A percentile compares a stretch with the other conserved stretches of the same genome.
These are phyloP conservation scores for Gymnopithys bicolor DNA, from an alignment of 2,797 vertebrate species.

Conservation along the genomic window DNA sequence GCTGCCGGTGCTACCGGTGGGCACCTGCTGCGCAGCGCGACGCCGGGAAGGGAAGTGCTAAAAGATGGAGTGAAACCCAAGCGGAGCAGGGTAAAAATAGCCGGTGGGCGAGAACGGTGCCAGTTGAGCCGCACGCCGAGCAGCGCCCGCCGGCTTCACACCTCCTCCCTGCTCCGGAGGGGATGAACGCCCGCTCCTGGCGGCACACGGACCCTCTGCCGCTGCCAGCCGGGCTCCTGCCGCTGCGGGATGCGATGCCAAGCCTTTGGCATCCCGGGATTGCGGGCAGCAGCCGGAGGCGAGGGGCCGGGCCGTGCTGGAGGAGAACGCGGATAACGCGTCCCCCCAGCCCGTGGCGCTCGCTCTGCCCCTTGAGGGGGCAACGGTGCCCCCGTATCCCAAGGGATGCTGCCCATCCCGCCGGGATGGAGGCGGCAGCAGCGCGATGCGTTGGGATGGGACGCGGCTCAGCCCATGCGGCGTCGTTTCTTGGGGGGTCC, in stretches of 20 bases:
- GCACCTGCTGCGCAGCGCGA: constrained; percentile 26
- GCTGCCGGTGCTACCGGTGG: not conserved
- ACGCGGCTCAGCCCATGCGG: not conserved
- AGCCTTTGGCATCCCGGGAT: not conserved
- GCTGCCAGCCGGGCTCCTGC: not conserved
- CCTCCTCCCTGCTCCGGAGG: constrained; percentile 36
- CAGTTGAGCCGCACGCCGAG: constrained; percentile 65
- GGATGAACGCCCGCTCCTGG: not conserved
- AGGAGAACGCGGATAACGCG: not conserved
- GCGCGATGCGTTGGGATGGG: not conserved
- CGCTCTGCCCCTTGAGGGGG: not conserved
- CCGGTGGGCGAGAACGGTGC: constrained; percentile 68
- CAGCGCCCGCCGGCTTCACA: constrained; percentile 56
- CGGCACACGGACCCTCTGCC: not conserved
- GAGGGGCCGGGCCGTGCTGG: not conserved
- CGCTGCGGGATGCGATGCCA: not conserved
- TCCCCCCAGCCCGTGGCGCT: not conserved
- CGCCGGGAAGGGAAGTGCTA: constrained; percentile 65
- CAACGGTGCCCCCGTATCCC: not conserved
- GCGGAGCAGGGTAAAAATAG: constrained; percentile 75
- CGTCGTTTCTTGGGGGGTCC: rapidly evolving
- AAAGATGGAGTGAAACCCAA: constrained; percentile 71
- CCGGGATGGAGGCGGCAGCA: not conserved
- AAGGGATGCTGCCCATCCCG: too few relatives aligned
- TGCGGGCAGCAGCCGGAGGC: not conserved